Evolutionary conservation across 2,113 vertebrate genomes (phyloP), one percentile per base, ranked within the genome.

Genomic region (Calyptomena viridis): DNA sequence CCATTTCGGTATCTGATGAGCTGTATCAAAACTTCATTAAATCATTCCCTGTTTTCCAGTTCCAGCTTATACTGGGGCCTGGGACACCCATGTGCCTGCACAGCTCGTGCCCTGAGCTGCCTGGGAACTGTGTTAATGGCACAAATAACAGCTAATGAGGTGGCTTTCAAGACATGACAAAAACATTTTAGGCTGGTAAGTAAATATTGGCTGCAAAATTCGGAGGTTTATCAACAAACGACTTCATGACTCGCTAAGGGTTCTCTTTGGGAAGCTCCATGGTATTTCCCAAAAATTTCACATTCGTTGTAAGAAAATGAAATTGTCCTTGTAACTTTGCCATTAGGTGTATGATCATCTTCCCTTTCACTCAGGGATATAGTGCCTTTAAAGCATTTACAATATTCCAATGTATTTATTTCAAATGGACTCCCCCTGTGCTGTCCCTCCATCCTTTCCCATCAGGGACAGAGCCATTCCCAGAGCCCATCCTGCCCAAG

Each of bases 11-110:
- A 96, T 97, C 96, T 96, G 96, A 97, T 95, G 95, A 97, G 95
- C 96, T 96, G 94, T 96, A 97, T 96, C 97, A 96, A 96, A 97
- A 96, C 97, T 97, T 96, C 97, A 97, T 97, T 97, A 97, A 96
- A 95, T 97, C 94, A 95, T 80, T 89, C 93, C 90, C 80, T 81
- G 74, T 94, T 96, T 96, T 87, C 80, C 92, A 94, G 94, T 93
- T 90, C 42, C 77, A 52, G 94, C 76, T 94, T 50, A 27, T 55
- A n/a, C 77, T 68, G 33, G 8, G 93, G 80, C 64, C 87, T 17
- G 89, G 77, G 93, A 20, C 56, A 46, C 80, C 44, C 75, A 71
- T 87, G 87, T 91, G 94, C n/a, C 84, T 91, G 67, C 68, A 17
- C 82, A 53, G 75, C 47, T 69, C 20, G 0, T 16, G 77, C 91